phyloP scores from a whole-genome alignment of 2,888 invertebrate species.

The Onchidella celtica region DNA sequence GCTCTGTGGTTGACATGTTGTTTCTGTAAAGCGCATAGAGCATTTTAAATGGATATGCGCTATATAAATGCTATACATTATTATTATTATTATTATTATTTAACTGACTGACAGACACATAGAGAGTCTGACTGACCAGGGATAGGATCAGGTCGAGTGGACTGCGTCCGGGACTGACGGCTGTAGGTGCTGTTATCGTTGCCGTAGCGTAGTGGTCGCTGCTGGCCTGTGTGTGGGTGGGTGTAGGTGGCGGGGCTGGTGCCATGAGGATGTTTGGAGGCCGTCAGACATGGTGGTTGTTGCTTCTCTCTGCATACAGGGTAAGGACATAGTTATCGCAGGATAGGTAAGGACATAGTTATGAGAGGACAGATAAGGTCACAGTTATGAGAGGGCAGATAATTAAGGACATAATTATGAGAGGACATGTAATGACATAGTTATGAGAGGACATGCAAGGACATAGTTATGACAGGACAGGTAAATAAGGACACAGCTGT shows the following conservation, averaged over 20 bases:
- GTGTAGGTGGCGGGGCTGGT: constrained; percentile 56
- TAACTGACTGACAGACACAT: no score
- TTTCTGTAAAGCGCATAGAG: no score
- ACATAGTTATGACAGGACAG: no score
- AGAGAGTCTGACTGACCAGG: constrained; percentile 15
- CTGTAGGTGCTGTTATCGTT: constrained; percentile 79
- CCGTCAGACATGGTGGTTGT: constrained; percentile 67
- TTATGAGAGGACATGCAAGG: no score
- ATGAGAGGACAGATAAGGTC: constrained; percentile 1
- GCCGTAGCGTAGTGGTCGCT: constrained; percentile 71
- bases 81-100: no score
- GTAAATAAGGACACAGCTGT: no score
- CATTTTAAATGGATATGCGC: no score
- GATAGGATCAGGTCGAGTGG: constrained; percentile 12
- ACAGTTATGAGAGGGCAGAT: neutral
- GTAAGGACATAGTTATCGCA: neutral
- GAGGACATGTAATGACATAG: no score
- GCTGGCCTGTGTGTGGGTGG: constrained; percentile 73
- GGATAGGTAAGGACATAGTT: no score
- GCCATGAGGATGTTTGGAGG: constrained; percentile 78
- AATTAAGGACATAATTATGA: no score
- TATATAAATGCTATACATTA: no score
- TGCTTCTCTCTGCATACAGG: constrained; percentile 71
- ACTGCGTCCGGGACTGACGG: constrained; percentile 75
- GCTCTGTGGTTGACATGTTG: no score